Conservation (phyloP, 1,140 invertebrate species). For the Meloidogyne floridensis region DNA sequence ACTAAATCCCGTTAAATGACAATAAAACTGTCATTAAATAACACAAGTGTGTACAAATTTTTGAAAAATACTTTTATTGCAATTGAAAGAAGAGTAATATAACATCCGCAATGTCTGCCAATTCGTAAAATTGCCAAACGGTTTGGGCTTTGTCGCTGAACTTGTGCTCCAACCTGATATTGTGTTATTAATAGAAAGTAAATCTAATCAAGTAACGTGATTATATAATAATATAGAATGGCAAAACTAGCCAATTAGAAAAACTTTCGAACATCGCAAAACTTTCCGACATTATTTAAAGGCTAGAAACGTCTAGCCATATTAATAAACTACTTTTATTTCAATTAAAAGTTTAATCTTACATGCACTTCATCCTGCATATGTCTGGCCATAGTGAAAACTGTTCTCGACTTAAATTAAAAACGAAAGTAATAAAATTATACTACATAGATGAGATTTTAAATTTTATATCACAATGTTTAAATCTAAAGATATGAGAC, state of each 20-base stretch:
- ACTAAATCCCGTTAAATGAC: too few relatives aligned
- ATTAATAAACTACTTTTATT: too few relatives aligned
- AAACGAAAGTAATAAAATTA: background rate
- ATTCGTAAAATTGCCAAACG: conserved; percentile 48
- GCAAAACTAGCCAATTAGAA: too few relatives aligned
- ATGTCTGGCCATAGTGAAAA: conserved; percentile 65
- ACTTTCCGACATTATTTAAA: too few relatives aligned
- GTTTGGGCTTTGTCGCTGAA: conserved; percentile 57
- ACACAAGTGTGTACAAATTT: too few relatives aligned
- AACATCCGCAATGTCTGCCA: conserved; percentile 65
- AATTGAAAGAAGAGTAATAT: conserved; percentile 65
- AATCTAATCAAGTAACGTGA: too few relatives aligned
- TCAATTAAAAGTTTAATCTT: background rate
- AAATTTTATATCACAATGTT: background rate
- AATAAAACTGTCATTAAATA: too few relatives aligned
- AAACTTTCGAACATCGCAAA: too few relatives aligned
- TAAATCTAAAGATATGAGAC: background rate
- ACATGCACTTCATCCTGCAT: conserved; percentile 66
- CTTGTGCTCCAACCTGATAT: conserved; percentile 60
- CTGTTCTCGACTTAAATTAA: conserved; percentile 57
- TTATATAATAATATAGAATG: too few relatives aligned
- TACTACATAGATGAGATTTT: too few relatives aligned
- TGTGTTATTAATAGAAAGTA: background rate
- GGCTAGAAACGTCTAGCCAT: too few relatives aligned
- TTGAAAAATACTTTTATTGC: conserved; percentile 56